phyloP scores from a whole-genome alignment of 2,797 vertebrate species.

The Xenentodon cancila region DNA sequence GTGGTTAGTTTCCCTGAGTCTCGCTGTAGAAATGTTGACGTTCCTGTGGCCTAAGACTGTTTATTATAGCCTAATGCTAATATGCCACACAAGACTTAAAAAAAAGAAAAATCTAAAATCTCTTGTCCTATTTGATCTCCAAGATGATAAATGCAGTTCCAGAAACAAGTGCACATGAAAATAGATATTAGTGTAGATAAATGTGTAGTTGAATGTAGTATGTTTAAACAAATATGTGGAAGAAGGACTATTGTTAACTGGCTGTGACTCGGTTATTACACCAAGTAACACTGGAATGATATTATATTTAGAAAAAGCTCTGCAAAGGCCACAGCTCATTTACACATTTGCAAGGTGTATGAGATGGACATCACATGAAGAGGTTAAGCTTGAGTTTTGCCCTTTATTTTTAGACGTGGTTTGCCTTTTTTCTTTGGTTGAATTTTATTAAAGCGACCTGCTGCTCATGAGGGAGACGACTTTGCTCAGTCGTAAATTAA shows the following conservation, averaged over 20 bases:
- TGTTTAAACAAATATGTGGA: conserved; percentile 36
- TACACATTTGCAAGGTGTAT: conserved; percentile 58
- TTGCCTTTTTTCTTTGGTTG: background rate
- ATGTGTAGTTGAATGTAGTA: background rate
- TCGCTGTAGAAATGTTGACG: no score
- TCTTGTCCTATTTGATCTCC: no score
- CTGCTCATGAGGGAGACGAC: background rate
- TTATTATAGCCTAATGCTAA: no score
- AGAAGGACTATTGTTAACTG: conserved; percentile 59
- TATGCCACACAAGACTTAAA: no score
- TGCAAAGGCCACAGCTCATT: conserved; percentile 66
- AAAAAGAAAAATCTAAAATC: no score
- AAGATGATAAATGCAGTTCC: no score
- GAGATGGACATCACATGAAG: conserved; percentile 41
- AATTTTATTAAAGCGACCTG: conserved; percentile 2
- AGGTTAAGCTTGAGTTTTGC: conserved; percentile 1
- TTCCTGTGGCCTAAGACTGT: no score
- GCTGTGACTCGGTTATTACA: conserved; percentile 76
- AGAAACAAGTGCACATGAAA: no score
- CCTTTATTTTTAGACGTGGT: conserved; percentile 43
- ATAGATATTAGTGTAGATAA: background rate
- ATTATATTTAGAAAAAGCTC: conserved; percentile 65
- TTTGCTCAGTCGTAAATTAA: conserved; percentile 12
- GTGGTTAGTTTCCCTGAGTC: no score
- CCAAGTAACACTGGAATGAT: conserved; percentile 66